Percentiles rank a stretch among this genome's conserved stretches.
Conservation (phyloP, 2,797 vertebrate genomes). For the Taeniopygia guttata region DNA sequence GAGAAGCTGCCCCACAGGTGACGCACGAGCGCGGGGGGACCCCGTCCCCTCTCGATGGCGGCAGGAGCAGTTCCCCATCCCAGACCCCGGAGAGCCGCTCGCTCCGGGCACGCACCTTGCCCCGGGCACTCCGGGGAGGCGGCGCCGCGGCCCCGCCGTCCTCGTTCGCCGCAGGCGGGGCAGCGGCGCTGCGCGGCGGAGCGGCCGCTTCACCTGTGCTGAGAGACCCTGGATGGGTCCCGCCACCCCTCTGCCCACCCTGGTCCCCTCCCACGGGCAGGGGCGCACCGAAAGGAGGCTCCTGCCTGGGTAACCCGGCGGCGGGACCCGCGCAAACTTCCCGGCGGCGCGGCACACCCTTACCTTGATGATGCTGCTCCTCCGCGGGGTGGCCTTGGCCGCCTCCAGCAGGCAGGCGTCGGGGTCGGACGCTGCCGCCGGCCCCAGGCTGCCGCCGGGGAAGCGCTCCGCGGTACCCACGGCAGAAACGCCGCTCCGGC, state of each 20-base stretch:
- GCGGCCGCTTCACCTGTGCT: background rate
- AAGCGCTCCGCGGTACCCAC: conserved; percentile 31
- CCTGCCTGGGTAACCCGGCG: background rate
- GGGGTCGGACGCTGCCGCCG: conserved; percentile 22
- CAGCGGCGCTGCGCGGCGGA: background rate
- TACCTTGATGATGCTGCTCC: conserved; percentile 84
- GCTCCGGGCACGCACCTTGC: background rate
- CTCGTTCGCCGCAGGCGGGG: background rate
- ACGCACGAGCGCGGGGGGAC: accelerated
- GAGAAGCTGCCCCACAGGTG: background rate
- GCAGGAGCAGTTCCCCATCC: background rate
- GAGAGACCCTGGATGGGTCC: background rate
- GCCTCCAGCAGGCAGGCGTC: conserved; percentile 75
- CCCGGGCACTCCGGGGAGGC: background rate
- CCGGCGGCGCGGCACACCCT: background rate
- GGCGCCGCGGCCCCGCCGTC: too few relatives aligned
- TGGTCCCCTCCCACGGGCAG: too few relatives aligned
- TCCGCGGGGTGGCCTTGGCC: conserved; percentile 73
- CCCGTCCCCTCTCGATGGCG: too few relatives aligned
- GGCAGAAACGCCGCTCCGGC: conserved; percentile 66
- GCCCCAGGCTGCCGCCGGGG: background rate
- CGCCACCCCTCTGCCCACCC: background rate
- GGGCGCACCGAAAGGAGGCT: background rate
- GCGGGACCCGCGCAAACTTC: background rate
- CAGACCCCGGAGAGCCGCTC: background rate